Conservation (phyloP, 2,797 vertebrate species). For the Siniperca undulata region DNA sequence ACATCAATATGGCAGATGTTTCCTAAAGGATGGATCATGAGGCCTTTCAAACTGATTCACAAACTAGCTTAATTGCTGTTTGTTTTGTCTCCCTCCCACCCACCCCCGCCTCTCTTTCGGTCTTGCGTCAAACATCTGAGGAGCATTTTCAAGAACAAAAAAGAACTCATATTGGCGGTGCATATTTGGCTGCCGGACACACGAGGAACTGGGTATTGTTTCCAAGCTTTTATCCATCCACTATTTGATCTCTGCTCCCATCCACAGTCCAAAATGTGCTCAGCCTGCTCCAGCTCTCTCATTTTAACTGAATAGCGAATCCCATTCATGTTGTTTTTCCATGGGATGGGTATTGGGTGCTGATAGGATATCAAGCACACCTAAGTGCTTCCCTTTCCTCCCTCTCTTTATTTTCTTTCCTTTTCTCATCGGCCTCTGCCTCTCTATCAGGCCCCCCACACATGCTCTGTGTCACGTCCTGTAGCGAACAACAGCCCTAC, state of each 20-base stretch:
- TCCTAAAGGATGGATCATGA: constrained; percentile 78
- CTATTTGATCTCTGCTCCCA: constrained; percentile 76
- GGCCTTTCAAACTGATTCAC: constrained; percentile 76
- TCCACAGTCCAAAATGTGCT: constrained; percentile 47
- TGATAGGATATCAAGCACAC: constrained; percentile 84
- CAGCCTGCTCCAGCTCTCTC: constrained; percentile 3
- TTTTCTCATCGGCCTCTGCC: constrained; percentile 78
- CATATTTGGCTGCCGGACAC: constrained; percentile 68
- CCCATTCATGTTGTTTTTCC: constrained; percentile 78
- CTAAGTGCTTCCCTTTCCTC: constrained; percentile 86
- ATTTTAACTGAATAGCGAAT: constrained; percentile 46
- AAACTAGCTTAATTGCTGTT: constrained; percentile 83
- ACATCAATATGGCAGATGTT: constrained; percentile 85
- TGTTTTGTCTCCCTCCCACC: constrained; percentile 75
- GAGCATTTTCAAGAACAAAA: constrained; percentile 82
- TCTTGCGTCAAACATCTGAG: constrained; percentile 81
- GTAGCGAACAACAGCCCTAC: constrained; percentile 70
- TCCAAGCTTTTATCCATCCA: constrained; percentile 75
- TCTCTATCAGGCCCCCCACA: constrained; percentile 80
- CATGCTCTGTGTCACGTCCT: constrained; percentile 83
- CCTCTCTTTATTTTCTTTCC: constrained; percentile 83
- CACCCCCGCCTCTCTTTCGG: constrained; percentile 10
- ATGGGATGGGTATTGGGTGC: constrained; percentile 77
- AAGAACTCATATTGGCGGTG: constrained; percentile 67
- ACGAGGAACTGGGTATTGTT: constrained; percentile 74